Percentiles rank a stretch among this genome's conserved stretches.
phyloP scores from a whole-genome alignment of 1,140 invertebrate genomes.

The Solenopsis invicta region DNA sequence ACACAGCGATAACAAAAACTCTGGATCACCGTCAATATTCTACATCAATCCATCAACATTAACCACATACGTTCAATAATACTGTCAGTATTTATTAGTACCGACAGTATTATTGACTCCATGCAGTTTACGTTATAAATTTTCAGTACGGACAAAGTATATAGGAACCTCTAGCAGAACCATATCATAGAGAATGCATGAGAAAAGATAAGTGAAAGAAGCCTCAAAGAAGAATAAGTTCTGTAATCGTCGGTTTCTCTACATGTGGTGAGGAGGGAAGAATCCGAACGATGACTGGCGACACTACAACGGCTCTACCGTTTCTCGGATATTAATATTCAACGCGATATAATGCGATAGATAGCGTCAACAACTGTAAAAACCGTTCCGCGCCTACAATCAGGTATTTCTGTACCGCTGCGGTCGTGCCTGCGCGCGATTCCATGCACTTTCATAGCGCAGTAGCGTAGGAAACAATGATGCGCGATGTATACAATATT shows the following conservation, averaged over 20 bases:
- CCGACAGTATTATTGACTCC: too few species aligned
- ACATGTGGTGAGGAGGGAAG: not conserved
- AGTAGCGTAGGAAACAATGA: slow-evolving; percentile 28
- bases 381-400: slow-evolving; percentile 74
- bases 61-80: too few species aligned
- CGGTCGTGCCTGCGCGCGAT: not conserved
- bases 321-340: slow-evolving; percentile 79
- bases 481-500: not conserved
- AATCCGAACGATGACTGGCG: not conserved
- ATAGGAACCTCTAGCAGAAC: too few species aligned
- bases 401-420: slow-evolving; percentile 72
- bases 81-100: too few species aligned
- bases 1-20: too few species aligned
- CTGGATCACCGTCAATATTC: too few species aligned
- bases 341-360: slow-evolving; percentile 66
- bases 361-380: slow-evolving; percentile 66
- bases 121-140: too few species aligned
- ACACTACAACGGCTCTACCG: slow-evolving; percentile 67
- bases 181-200: not conserved
- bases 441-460: not conserved
- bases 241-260: not conserved
- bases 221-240: not conserved
- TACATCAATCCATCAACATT: too few species aligned
- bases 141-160: too few species aligned
- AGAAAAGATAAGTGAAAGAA: not conserved